Percentiles rank a stretch among this genome's conserved stretches.
Conservation (phyloP, 2,113 vertebrate genomes). For the Pituophis catenifer region DNA sequence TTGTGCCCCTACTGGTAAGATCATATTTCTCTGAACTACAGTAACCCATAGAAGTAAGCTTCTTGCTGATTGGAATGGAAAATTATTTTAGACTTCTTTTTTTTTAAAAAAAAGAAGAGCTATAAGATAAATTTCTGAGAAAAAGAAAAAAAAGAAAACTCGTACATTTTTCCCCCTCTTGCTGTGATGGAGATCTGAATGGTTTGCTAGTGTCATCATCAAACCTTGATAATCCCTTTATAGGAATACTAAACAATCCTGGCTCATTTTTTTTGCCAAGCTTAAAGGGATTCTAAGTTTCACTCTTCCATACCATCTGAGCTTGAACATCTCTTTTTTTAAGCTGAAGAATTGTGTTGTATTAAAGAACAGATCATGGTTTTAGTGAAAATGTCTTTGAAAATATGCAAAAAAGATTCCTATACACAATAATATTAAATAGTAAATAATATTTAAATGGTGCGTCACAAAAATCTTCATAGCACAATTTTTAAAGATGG, state of each 20-base stretch:
- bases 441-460: not conserved
- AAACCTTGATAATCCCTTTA: not conserved
- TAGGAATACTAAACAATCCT: not conserved
- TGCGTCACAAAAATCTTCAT: not conserved
- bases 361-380: not conserved
- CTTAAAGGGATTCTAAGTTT: not conserved
- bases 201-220: not conserved
- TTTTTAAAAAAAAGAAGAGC: not conserved
- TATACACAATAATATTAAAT: not conserved
- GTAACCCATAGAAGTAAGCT: not conserved
- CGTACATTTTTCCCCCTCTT: no score
- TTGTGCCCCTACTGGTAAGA: constrained; percentile 74
- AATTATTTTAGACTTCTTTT: not conserved
- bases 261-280: not conserved
- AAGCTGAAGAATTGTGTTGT: not conserved
- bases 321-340: not conserved
- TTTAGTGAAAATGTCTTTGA: not conserved
- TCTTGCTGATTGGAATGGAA: not conserved
- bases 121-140: not conserved
- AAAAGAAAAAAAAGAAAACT: not conserved
- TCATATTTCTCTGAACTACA: not conserved
- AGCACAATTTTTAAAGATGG: not conserved
- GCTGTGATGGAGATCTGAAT: not conserved
- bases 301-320: not conserved
- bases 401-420: not conserved